Evolutionary conservation across 2,888 invertebrate species (phyloP).

Genomic region (Spilarctia lutea): DNA sequence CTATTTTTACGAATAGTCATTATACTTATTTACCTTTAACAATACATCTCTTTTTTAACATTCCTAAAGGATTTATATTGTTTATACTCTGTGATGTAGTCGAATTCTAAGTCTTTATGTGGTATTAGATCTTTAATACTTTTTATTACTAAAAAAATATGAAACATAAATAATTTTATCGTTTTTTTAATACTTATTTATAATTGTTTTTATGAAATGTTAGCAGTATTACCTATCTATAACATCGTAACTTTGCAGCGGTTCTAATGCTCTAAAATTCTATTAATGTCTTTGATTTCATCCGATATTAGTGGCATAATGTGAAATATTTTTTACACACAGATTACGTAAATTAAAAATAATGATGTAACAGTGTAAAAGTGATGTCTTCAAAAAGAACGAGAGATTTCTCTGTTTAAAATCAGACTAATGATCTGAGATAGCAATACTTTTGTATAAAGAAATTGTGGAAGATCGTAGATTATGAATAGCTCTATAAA

Average conservation of each 20-base stretch:
- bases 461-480: too few species aligned
- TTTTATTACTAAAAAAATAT: background rate
- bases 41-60: conserved; percentile 65
- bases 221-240: too few species aligned
- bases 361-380: background rate
- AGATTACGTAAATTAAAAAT: background rate
- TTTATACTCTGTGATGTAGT: conserved; percentile 55
- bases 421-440: background rate
- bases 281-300: background rate
- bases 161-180: too few species aligned
- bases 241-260: too few species aligned
- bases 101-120: conserved; percentile 13
- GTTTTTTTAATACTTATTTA: too few species aligned
- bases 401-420: background rate
- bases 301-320: background rate
- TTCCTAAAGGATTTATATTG: conserved; percentile 59
- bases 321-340: background rate
- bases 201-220: too few species aligned
- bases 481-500: background rate
- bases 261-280: too few species aligned
- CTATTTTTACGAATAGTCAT: conserved; percentile 74
- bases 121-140: background rate
- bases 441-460: background rate
- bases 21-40: conserved; percentile 72
- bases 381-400: background rate